Percentiles rank a stretch among this genome's conserved stretches.
Conservation (phyloP, 2,113 vertebrate species). For the Emydura subglobosa region DNA sequence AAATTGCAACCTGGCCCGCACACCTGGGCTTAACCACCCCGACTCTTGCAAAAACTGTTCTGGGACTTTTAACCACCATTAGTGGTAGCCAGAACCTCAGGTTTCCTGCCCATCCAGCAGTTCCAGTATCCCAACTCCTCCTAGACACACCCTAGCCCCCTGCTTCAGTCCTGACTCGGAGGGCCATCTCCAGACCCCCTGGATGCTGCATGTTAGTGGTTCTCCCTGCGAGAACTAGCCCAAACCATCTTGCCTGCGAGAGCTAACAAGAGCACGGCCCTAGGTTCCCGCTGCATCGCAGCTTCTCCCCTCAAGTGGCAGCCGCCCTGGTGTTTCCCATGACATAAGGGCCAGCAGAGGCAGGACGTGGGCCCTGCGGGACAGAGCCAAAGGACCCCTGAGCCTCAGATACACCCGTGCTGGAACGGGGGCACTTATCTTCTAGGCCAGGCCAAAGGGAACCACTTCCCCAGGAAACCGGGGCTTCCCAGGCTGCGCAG, state of each 20-base stretch:
- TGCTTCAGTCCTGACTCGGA: neutral
- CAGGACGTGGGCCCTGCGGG: too few relatives aligned
- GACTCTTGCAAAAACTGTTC: neutral
- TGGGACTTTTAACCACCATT: neutral
- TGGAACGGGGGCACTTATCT: neutral
- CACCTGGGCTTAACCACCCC: neutral
- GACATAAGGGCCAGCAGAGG: neutral
- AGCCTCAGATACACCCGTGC: neutral
- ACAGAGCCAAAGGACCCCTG: neutral
- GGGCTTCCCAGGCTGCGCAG: too few relatives aligned
- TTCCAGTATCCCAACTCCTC: neutral
- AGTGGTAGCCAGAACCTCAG: neutral
- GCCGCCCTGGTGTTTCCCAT: neutral
- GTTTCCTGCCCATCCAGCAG: neutral
- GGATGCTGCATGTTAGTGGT: too few relatives aligned
- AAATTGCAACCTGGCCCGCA: neutral
- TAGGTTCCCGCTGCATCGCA: neutral
- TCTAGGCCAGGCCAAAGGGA: neutral
- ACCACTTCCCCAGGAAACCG: neutral
- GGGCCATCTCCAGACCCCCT: neutral
- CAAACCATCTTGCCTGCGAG: too few relatives aligned
- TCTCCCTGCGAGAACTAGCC: neutral
- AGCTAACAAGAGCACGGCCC: too few relatives aligned
- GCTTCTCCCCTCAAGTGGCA: neutral
- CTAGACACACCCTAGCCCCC: neutral